phyloP scores from a whole-genome alignment of 2,888 invertebrate species.

The Apocheima hispidaria region DNA sequence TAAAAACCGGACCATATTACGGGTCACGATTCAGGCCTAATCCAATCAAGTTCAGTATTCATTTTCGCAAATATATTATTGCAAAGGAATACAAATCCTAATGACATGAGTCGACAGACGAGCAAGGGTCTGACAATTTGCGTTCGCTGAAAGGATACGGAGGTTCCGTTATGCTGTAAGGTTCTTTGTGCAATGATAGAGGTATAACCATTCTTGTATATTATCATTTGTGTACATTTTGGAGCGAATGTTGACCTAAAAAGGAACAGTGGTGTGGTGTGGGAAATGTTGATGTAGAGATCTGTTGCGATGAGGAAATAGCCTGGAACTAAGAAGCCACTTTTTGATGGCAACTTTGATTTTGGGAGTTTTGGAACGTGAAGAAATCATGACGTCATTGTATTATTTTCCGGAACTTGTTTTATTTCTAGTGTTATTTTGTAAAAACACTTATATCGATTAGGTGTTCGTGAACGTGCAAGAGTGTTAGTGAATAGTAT shows the following conservation, averaged over 20 bases:
- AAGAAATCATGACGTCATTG: too few relatives aligned
- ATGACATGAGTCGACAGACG: slow-evolving; percentile 47
- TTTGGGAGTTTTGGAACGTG: too few relatives aligned
- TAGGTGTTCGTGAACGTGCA: too few relatives aligned
- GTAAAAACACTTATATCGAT: too few relatives aligned
- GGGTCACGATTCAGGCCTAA: slow-evolving; percentile 17
- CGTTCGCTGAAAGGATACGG: slow-evolving; percentile 33
- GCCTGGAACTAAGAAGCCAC: background rate
- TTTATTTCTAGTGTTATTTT: too few relatives aligned
- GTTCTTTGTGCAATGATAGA: slow-evolving; percentile 28
- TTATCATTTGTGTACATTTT: slow-evolving; percentile 14
- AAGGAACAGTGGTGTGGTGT: slow-evolving; percentile 2
- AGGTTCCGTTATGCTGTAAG: slow-evolving; percentile 20
- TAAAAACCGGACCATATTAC: slow-evolving; percentile 10
- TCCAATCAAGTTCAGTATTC: slow-evolving; percentile 34
- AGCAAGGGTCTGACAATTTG: slow-evolving; percentile 41
- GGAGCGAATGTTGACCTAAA: slow-evolving; percentile 9
- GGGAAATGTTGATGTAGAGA: background rate
- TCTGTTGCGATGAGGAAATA: background rate
- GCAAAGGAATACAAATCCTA: slow-evolving; percentile 38
- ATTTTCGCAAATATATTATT: slow-evolving; percentile 38
- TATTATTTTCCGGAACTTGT: too few relatives aligned
- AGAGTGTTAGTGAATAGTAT: too few relatives aligned
- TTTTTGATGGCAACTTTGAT: background rate
- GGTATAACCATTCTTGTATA: slow-evolving; percentile 19